phyloP scores from a whole-genome alignment of 30 jellyfish, hydroid and myxozoan genomes.

The Catostylus mosaicus region DNA sequence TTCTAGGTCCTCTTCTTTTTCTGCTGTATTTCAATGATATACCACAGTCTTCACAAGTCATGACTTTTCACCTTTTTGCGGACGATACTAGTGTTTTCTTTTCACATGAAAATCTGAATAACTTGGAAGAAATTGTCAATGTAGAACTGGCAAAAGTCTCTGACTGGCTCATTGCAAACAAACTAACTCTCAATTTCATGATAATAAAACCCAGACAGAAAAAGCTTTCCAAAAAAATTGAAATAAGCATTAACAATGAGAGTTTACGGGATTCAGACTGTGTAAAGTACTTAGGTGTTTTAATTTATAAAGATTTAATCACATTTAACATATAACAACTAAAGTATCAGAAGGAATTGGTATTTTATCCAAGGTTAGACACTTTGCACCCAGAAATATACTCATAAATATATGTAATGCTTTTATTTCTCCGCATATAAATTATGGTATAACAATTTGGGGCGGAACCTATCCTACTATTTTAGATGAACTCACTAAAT shows the following conservation, averaged over 20 bases:
- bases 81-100: slow-evolving; percentile 55
- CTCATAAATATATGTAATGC: slow-evolving; percentile 21
- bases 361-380: slow-evolving; percentile 20
- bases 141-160: slow-evolving; percentile 19
- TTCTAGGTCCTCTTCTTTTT: too few relatives aligned
- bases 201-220: slow-evolving; percentile 32
- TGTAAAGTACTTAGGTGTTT: slow-evolving; percentile 17
- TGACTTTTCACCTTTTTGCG: slow-evolving; percentile 44
- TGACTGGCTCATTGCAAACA: slow-evolving; percentile 52
- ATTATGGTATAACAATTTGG: slow-evolving; percentile 24
- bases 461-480: slow-evolving; percentile 15
- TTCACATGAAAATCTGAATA: slow-evolving; percentile 15
- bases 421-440: slow-evolving; percentile 20
- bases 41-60: too few relatives aligned
- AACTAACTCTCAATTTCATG: slow-evolving; percentile 35
- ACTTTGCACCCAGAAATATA: slow-evolving; percentile 18
- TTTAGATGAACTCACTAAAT: slow-evolving; percentile 2
- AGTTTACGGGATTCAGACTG: not conserved
- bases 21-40: too few relatives aligned
- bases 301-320: slow-evolving; percentile 19
- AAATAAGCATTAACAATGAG: slow-evolving; percentile 24
- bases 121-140: slow-evolving; percentile 14
- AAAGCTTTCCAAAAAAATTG: slow-evolving; percentile 8
- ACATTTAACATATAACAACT: slow-evolving; percentile 30
- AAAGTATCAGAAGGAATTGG: slow-evolving; percentile 25